Evolutionary conservation across 2,113 vertebrate species (phyloP), one percentile per base, ranked within the genome.

Genomic region (Myiopsitta monachus): DNA sequence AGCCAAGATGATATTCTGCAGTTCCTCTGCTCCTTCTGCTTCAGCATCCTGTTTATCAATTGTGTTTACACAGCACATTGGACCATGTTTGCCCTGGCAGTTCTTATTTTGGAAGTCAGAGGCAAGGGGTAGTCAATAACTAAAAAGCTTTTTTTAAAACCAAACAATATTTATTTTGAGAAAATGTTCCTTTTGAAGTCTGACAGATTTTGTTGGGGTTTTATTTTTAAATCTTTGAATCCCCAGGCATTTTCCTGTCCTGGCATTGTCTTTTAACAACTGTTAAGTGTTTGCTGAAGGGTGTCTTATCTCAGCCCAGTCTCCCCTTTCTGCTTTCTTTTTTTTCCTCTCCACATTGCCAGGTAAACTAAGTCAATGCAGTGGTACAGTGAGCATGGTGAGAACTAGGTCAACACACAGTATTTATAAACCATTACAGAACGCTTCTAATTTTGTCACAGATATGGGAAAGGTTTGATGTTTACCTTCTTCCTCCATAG

Each of bases 161-260:
- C 1, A 4, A 64, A 81, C 27, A 78, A 52, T 83, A 93, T 93
- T 92, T 96, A 59, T 93, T 94, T 92, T 93, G 64, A 81, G 44
- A 70, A 86, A 54, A 3, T 13, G 24, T 88, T 49, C 27, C 49
- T 86, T 94, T 95, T 83, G 64, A 93, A 83, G 30, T 54, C 51
- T 92, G 63, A 30, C 64, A 88, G 44, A 2, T 57, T 28, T 23
- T 28, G 6, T 64, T 47, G 36, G 24, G 36, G 51, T 39, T 22
- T 66, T 69, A 7, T 73, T 81, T 70, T 83, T 41, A 19, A 8
- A n/a, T 68, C 72, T 88, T 81, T 90, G 68, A 49, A 88, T 74
- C 83, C 88, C 55, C 88, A 93, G 88, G 85, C 82, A 80, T 92
- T 95, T 96, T 92, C 93, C 93, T 93, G 72, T 66, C 54, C 83